phyloP scores from a whole-genome alignment of 1,140 invertebrate genomes.

The Acromyrmex heyeri region DNA sequence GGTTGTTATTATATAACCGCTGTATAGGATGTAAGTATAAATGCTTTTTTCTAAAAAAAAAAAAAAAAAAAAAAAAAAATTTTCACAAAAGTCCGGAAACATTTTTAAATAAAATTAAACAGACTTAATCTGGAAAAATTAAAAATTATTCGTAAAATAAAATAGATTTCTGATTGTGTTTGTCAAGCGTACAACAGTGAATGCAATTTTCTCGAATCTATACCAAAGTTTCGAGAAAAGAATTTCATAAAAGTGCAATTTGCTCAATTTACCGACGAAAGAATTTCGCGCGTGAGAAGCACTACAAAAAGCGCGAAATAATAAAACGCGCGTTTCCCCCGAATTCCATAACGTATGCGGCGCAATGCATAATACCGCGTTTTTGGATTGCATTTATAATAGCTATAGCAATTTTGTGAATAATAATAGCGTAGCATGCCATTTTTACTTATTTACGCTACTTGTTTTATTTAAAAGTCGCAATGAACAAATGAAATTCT shows the following conservation, averaged over 20 bases:
- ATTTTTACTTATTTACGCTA: constrained; percentile 30
- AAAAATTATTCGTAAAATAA: not conserved
- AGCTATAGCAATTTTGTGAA: constrained; percentile 20
- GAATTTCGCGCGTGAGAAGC: constrained; percentile 35
- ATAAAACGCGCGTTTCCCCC: constrained; percentile 38
- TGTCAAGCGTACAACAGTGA: not conserved
- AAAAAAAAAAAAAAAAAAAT: too few relatives aligned
- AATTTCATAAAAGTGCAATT: constrained; percentile 63
- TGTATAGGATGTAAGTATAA: not conserved
- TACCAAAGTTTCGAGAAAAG: not conserved
- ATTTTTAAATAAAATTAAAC: not conserved
- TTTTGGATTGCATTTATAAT: constrained; percentile 33
- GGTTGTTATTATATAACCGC: not conserved
- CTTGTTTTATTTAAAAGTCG: constrained; percentile 26
- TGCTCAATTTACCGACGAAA: constrained; percentile 38
- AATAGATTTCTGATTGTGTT: not conserved
- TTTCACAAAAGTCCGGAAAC: not conserved
- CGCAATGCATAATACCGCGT: constrained; percentile 35
- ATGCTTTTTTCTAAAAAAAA: not conserved
- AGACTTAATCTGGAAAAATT: not conserved
- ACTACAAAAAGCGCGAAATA: constrained; percentile 37
- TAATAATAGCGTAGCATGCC: not conserved
- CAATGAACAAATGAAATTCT: constrained; percentile 2
- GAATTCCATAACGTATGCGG: constrained; percentile 34
- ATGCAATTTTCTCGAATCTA: constrained; percentile 13